Conservation (phyloP, 2,113 vertebrate species). For the Aix galericulata region DNA sequence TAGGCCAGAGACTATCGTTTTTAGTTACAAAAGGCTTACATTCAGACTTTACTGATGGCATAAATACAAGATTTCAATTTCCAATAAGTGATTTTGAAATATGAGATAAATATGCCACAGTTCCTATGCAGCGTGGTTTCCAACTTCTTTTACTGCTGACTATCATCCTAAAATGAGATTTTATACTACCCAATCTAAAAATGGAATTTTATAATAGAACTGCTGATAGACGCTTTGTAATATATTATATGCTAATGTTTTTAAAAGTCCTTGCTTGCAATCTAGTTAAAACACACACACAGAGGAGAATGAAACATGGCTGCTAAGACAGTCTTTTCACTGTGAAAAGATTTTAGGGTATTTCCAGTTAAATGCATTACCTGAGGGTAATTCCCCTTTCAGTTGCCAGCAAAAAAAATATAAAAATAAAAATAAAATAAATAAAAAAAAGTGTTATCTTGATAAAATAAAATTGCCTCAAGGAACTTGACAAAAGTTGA, state of each 20-base stretch:
- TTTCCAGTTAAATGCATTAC: slow-evolving; percentile 6
- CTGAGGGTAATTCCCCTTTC: slow-evolving; percentile 40
- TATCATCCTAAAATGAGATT: slow-evolving; percentile 58
- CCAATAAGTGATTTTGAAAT: slow-evolving; percentile 35
- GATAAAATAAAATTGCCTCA: slow-evolving; percentile 54
- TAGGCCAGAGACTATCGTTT: not conserved
- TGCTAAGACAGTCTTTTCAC: not conserved
- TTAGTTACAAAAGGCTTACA: slow-evolving; percentile 10
- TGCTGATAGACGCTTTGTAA: slow-evolving; percentile 4
- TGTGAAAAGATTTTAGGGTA: not conserved
- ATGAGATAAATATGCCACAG: slow-evolving; percentile 19
- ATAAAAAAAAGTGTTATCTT: slow-evolving; percentile 50
- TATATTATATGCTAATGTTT: not conserved
- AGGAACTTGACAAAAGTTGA: slow-evolving; percentile 63
- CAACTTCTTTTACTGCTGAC: slow-evolving; percentile 36
- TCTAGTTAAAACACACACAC: not conserved
- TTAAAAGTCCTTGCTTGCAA: not conserved
- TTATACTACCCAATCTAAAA: slow-evolving; percentile 48
- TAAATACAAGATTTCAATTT: slow-evolving; percentile 28
- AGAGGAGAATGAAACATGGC: slow-evolving; percentile 41
- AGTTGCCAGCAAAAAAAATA: slow-evolving; percentile 37
- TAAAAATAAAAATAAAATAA: no score
- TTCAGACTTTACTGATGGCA: not conserved
- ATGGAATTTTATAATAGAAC: slow-evolving; percentile 2
- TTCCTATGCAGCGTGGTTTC: not conserved